Evolutionary conservation across 2,888 invertebrate species (phyloP), one percentile per base, ranked within the genome.

Genomic region (Cosmia pyralina): DNA sequence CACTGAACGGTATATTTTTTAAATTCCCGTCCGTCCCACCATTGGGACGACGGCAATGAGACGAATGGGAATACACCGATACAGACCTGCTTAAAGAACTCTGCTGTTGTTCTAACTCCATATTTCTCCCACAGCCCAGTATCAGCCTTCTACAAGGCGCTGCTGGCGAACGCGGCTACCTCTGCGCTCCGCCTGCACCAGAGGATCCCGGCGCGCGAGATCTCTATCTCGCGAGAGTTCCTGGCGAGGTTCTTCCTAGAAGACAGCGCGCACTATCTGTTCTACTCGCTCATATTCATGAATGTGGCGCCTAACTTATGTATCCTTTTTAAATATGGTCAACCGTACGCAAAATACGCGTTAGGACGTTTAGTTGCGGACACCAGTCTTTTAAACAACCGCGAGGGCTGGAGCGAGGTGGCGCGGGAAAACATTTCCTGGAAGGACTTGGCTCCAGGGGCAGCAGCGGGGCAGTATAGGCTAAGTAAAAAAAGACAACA

Each of bases 111-210:
- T 4, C 15, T 73, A 22, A 73, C 55, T 2, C 3, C 15, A 15
- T 57, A 2, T 57, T 13, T 44, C 19, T 11, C 13, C 77, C 59
- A 4, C 90, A 96, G 96, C 78, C 91, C 94, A 7, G 85, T 90
- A 11, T 98, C 98, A 90, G 97, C 98, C 63, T 99, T 99, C 94
- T 98, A 98, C 95, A 98, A 99, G 96, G 98, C 98, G 22, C 96
- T 99, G 82, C 97, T 99, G 84, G 98, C 98, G 69, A 99, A 98
- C 96, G 99, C 99, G 19, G 99, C 99, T 8, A 98, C 98, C 7
- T 99, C 99, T 88, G 99, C 99, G 1, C 96, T 99, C 68, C 97
- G 99, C 74, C 96, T 99, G 85, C 99, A 99, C 95, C 99, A 99
- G 94, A 97, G 99, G 79, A 96, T 99, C 85, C 99, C 99, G 34